phyloP scores from a whole-genome alignment of 2,888 invertebrate species.

The Acronicta aceris region DNA sequence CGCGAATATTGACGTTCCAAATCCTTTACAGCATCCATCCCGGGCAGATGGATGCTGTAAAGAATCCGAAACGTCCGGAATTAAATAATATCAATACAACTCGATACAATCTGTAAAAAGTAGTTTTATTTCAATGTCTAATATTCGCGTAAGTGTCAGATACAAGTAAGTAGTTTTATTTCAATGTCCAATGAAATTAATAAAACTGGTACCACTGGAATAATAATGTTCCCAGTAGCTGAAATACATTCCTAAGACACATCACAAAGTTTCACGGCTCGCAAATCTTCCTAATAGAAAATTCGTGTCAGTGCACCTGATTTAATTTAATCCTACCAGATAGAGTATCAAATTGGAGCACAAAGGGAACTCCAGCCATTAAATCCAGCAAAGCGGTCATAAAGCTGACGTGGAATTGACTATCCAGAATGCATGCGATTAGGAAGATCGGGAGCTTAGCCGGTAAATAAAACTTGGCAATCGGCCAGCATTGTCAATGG shows the following conservation, averaged over 20 bases:
- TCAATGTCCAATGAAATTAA: too few relatives aligned
- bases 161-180: too few relatives aligned
- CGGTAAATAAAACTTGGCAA: constrained; percentile 23
- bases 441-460: constrained; percentile 11
- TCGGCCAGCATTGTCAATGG: constrained; percentile 12
- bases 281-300: not conserved
- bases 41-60: too few relatives aligned
- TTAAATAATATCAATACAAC: too few relatives aligned
- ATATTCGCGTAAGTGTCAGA: too few relatives aligned
- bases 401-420: constrained; percentile 26
- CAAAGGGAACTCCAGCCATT: not conserved
- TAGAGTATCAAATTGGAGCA: not conserved
- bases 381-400: constrained; percentile 4
- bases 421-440: constrained; percentile 26
- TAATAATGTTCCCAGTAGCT: too few relatives aligned
- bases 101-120: too few relatives aligned
- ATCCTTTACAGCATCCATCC: too few relatives aligned
- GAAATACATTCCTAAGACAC: not conserved
- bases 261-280: not conserved
- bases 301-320: not conserved
- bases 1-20: too few relatives aligned
- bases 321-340: constrained; percentile 1
- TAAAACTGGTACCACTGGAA: too few relatives aligned
- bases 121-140: too few relatives aligned
- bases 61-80: too few relatives aligned